phyloP scores from a whole-genome alignment of 2,797 vertebrate species.

The Clarias laeviceps region DNA sequence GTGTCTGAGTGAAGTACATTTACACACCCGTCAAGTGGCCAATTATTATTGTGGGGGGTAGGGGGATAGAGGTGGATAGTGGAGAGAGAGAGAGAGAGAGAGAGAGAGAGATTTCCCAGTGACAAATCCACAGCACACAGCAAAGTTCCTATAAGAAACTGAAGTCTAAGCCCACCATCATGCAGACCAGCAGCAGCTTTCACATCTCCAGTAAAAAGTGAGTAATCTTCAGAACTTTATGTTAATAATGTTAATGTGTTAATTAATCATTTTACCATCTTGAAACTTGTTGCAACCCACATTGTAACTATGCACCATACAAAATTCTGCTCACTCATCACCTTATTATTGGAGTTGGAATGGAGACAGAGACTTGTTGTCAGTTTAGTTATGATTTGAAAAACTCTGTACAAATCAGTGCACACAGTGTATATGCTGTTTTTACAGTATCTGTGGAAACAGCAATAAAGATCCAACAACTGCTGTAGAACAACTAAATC shows the following conservation, averaged over 20 bases:
- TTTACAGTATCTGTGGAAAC: not conserved
- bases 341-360: not conserved
- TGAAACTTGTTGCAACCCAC: not conserved
- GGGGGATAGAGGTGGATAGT: not conserved
- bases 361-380: not conserved
- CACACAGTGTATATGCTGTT: not conserved
- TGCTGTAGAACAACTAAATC: not conserved
- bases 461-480: not conserved
- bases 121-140: slow-evolving; percentile 8
- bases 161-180: not conserved
- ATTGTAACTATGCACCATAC: not conserved
- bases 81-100: not conserved
- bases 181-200: slow-evolving; percentile 23
- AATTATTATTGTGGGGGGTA: not conserved
- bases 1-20: not conserved
- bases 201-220: slow-evolving; percentile 3
- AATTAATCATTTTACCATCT: no score
- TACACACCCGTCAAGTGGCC: not conserved
- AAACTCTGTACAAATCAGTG: not conserved
- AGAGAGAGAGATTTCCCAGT: not conserved
- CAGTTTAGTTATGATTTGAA: not conserved
- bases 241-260: not conserved
- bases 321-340: not conserved
- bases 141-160: slow-evolving; percentile 5
- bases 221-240: not conserved